phyloP scores from a whole-genome alignment of 2,888 invertebrate species.

The Diplazon laetatorius region DNA sequence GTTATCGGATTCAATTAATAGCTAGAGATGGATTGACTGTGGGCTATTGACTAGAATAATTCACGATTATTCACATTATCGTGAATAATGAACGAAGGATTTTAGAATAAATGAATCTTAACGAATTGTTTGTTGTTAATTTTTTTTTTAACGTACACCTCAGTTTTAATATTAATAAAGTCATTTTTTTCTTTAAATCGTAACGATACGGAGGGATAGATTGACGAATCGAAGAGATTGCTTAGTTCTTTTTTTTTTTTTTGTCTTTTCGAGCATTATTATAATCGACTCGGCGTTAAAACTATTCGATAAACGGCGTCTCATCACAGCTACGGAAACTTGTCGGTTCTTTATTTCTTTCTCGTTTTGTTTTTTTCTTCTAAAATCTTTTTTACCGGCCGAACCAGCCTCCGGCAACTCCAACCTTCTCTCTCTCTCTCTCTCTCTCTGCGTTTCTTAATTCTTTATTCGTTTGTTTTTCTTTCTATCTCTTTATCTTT shows the following conservation, averaged over 20 bases:
- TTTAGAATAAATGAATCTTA: constrained; percentile 31
- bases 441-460: neutral
- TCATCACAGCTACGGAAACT: constrained; percentile 60
- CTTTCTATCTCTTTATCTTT: neutral
- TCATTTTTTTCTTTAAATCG: constrained; percentile 50
- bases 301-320: constrained; percentile 50
- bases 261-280: constrained; percentile 28
- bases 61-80: constrained; percentile 3
- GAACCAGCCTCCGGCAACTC: constrained; percentile 8
- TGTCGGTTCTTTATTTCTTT: neutral
- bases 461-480: constrained; percentile 21
- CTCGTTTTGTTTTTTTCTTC: neutral
- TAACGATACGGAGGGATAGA: constrained; percentile 61
- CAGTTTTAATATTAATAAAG: constrained; percentile 51
- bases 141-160: constrained; percentile 19
- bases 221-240: constrained; percentile 58
- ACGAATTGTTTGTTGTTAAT: constrained; percentile 43
- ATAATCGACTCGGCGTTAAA: constrained; percentile 34
- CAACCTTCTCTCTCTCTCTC: neutral
- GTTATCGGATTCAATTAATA: constrained; percentile 8
- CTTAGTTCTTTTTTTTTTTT: constrained; percentile 2
- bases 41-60: constrained; percentile 54
- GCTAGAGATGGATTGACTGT: constrained; percentile 50
- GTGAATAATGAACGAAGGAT: constrained; percentile 23
- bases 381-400: neutral